Conservation (phyloP, 2,888 invertebrate species). For the Tillus elongatus region DNA sequence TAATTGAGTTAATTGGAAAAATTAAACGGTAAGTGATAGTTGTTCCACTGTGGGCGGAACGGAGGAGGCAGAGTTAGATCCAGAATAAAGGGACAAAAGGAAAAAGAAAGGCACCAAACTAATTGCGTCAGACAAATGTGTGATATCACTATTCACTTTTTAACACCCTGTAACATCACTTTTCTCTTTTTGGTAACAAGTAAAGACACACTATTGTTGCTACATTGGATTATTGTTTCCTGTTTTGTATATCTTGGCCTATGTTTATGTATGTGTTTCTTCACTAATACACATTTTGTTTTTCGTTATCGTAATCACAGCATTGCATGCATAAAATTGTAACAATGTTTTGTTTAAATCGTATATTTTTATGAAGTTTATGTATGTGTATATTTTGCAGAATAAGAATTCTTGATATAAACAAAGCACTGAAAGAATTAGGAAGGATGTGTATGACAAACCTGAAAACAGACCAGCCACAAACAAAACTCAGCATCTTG, state of each 20-base stretch:
- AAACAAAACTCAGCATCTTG: constrained; percentile 94
- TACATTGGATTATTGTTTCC: constrained; percentile 1
- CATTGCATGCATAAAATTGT: too few relatives aligned
- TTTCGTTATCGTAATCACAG: too few relatives aligned
- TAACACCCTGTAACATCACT: constrained; percentile 10
- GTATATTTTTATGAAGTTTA: too few relatives aligned
- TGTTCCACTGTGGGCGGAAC: constrained; percentile 51
- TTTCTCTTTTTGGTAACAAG: constrained; percentile 9
- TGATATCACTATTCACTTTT: constrained; percentile 24
- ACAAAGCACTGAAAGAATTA: constrained; percentile 96
- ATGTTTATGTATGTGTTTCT: constrained; percentile 35
- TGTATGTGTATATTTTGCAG: constrained; percentile 50
- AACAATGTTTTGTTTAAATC: too few relatives aligned
- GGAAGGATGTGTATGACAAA: constrained; percentile 98
- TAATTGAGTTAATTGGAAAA: too few relatives aligned
- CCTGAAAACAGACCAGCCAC: constrained; percentile 92
- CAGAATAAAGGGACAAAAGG: constrained; percentile 86
- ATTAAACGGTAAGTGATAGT: constrained; percentile 30
- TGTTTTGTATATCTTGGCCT: constrained; percentile 32
- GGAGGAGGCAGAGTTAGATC: constrained; percentile 60
- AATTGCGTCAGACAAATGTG: constrained; percentile 98
- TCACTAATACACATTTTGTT: too few relatives aligned
- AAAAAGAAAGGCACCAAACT: constrained; percentile 92
- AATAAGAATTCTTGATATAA: constrained; percentile 97
- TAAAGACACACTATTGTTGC: constrained; percentile 8